These are phyloP conservation scores for Ganaspis brasiliensis DNA, from an alignment of 2,888 invertebrate genomes.

Conservation along the genomic window DNA sequence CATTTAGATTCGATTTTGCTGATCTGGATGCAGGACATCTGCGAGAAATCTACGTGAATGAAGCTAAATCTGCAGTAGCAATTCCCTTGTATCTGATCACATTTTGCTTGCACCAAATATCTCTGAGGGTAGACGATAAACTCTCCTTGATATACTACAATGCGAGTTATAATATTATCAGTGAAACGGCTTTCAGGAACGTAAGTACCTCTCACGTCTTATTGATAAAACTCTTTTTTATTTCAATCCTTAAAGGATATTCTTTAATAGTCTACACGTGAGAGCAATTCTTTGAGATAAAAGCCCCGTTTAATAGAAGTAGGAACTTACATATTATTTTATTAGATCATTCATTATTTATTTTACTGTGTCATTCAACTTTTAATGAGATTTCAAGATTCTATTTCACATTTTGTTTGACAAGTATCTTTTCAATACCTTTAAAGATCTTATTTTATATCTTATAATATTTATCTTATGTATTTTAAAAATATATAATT, in stretches of 20 bases:
- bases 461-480: too few species aligned
- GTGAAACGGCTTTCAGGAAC: slow-evolving; percentile 46
- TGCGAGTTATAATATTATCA: slow-evolving; percentile 49
- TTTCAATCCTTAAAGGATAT: neutral
- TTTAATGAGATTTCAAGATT: too few species aligned
- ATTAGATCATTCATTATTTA: too few species aligned
- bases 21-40: slow-evolving; percentile 70
- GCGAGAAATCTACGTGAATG: slow-evolving; percentile 69
- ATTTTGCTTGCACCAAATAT: slow-evolving; percentile 73
- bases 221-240: slow-evolving; percentile 19
- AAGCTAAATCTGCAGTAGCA: slow-evolving; percentile 69
- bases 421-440: too few species aligned
- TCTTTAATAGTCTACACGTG: neutral
- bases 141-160: slow-evolving; percentile 67
- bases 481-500: too few species aligned
- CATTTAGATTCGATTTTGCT: slow-evolving; percentile 73
- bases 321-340: neutral
- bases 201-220: slow-evolving; percentile 53
- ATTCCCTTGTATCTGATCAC: slow-evolving; percentile 74
- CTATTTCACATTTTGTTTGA: too few species aligned
- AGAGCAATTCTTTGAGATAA: neutral
- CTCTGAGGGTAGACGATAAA: slow-evolving; percentile 69
- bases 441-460: too few species aligned
- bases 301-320: neutral
- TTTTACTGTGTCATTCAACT: too few species aligned